Evolutionary conservation across 1,140 invertebrate genomes (phyloP).

Genomic region (Eumaeus atala): DNA sequence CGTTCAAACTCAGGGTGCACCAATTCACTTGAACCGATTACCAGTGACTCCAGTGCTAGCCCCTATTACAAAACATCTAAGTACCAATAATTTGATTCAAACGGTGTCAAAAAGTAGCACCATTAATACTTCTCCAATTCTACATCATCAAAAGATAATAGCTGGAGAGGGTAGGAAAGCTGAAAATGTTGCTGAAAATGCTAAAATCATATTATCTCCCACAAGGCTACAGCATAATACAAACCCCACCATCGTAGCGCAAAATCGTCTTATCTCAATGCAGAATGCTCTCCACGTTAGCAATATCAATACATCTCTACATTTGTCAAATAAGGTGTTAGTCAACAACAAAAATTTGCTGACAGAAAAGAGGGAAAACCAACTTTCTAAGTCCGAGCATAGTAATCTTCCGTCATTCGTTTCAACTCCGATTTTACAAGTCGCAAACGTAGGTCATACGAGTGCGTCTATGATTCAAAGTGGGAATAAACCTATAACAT

Average conservation of each 20-base stretch:
- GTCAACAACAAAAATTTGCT: slow-evolving; percentile 47
- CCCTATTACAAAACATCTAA: slow-evolving; percentile 74
- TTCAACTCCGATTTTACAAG: slow-evolving; percentile 52
- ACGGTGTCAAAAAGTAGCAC: slow-evolving; percentile 52
- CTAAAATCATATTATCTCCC: slow-evolving; percentile 67
- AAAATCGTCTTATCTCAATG: slow-evolving; percentile 66
- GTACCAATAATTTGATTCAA: slow-evolving; percentile 66
- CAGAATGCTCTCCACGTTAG: slow-evolving; percentile 51
- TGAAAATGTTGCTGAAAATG: slow-evolving; percentile 46
- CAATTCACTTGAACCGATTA: slow-evolving; percentile 65
- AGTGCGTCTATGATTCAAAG: slow-evolving; percentile 52
- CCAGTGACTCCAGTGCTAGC: slow-evolving; percentile 74
- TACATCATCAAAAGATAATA: slow-evolving; percentile 51
- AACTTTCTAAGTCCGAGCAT: slow-evolving; percentile 42
- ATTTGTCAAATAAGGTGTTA: slow-evolving; percentile 56
- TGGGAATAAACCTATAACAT: slow-evolving; percentile 42
- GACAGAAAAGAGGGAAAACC: slow-evolving; percentile 48
- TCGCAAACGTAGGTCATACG: slow-evolving; percentile 43
- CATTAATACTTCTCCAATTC: slow-evolving; percentile 34
- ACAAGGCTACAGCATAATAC: slow-evolving; percentile 47
- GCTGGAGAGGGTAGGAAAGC: slow-evolving; percentile 48
- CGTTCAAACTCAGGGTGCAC: slow-evolving; percentile 60
- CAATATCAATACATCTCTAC: slow-evolving; percentile 48
- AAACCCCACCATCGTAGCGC: slow-evolving; percentile 58
- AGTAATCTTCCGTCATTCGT: slow-evolving; percentile 38